Conservation (phyloP, 2,888 invertebrate species). For the Molanna angustata region DNA sequence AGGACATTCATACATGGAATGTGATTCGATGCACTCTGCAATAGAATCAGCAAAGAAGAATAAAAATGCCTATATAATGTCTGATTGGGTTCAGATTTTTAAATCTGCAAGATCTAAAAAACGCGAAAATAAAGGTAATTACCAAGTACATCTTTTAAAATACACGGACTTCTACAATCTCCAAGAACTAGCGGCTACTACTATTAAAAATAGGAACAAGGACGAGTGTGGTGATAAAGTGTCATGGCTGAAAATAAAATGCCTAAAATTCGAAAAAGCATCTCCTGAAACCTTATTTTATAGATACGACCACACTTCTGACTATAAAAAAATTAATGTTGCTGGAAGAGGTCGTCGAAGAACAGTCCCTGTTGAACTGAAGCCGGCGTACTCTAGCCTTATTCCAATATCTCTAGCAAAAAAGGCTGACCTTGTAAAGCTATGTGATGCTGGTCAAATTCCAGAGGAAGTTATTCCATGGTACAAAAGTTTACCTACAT, state of each 20-base stretch:
- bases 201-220: not conserved
- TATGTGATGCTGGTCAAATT: not conserved
- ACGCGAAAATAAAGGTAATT: not conserved
- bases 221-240: not conserved
- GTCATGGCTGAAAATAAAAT: not conserved
- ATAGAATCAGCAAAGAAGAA: conserved; percentile 6
- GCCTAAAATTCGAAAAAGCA: not conserved
- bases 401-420: not conserved
- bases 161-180: conserved; percentile 1
- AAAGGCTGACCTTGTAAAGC: not conserved
- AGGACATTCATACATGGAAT: conserved; percentile 17
- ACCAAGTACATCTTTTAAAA: not conserved
- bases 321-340: not conserved
- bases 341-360: not conserved
- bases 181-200: not conserved
- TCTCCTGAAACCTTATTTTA: not conserved
- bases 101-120: not conserved
- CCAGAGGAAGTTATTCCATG: not conserved
- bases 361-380: not conserved
- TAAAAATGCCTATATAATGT: not conserved
- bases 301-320: not conserved
- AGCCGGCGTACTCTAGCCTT: not conserved
- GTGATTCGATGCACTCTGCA: conserved; percentile 10
- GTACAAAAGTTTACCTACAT: not conserved
- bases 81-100: not conserved